Base-by-base conservation (phyloP, 23 tunicate species). In the Halocynthia roretzi region DNA sequence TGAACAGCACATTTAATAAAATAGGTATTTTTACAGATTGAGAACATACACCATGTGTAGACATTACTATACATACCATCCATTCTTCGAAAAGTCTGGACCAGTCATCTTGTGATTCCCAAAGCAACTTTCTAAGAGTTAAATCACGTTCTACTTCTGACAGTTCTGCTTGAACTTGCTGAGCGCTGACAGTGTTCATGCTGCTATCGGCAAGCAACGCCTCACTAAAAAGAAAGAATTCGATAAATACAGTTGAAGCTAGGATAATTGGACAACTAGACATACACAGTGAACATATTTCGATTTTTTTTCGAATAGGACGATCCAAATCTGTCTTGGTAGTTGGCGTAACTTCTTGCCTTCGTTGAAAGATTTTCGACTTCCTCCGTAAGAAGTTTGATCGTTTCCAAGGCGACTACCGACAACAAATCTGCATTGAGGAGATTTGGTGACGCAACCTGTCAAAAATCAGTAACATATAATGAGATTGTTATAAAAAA, bases 21-120 rank as follows among this genome's bases (percentile, higher is more conserved):
- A 60, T 60, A 71, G 56, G 51, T 31, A 4, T 31, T 31, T 31
- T 31, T 31, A 31, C 44, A 31, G 44, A 31, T 31, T 31, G 44
- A 31, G 44, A 31, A 4, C 44, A 31, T 31, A 31, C 44, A 31
- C 44, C 44, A 31, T 31, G 44, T 31, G 2, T 31, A 31, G 2
- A 31, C 44, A 31, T 31, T 31, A 31, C 44, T 2, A 17, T n/a
- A 68, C 49, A 8, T 50, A 86, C 98, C 77, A 71, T 86, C 98
- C 98, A 92, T 49, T 86, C 87, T 49, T 83, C 78, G 19, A 87
- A 81, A 49, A 86, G 85, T 75, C 89, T 82, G 10, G 71, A 76
- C 98, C 98, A 92, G 67, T 92, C 98, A 74, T 82, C 92, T 53
- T 77, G 80, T 6, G 92, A 86, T 60, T 92, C 92, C 98, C 98